Conservation (phyloP, 2,888 invertebrate species). For the Dolichopus griseipennis region DNA sequence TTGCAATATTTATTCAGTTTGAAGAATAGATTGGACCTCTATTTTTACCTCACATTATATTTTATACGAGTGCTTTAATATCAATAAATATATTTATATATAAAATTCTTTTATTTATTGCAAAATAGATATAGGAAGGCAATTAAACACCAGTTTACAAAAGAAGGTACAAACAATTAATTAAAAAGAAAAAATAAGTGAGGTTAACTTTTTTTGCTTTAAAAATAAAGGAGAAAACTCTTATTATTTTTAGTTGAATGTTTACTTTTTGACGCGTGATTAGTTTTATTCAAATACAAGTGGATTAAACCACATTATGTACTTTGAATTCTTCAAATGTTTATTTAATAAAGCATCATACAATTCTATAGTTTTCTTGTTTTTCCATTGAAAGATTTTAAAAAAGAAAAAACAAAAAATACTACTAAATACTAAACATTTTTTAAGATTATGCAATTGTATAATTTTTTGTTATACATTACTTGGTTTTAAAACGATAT, state of each 20-base stretch:
- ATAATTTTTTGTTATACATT: too few relatives aligned
- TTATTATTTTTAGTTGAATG: neutral
- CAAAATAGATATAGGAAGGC: neutral
- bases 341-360: neutral
- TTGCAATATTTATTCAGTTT: too few relatives aligned
- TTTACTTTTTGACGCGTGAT: constrained; percentile 16
- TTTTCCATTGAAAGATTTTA: too few relatives aligned
- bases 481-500: too few relatives aligned
- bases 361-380: neutral
- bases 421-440: too few relatives aligned
- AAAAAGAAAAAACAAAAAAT: too few relatives aligned
- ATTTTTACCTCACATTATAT: too few relatives aligned
- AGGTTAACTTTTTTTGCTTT: neutral
- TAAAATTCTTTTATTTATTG: too few relatives aligned
- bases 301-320: constrained; percentile 6
- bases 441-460: too few relatives aligned
- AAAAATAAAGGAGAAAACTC: neutral
- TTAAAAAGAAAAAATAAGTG: neutral
- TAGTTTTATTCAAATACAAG: constrained; percentile 10
- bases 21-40: too few relatives aligned
- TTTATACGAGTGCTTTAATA: neutral
- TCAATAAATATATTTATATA: neutral
- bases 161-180: neutral
- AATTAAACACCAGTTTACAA: neutral
- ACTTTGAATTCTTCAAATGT: constrained; percentile 1